A percentile compares a stretch with the other conserved stretches of the same genome.
These are phyloP conservation scores for Nasalis larvatus DNA, from an alignment of 2,113 vertebrate genomes.

Conservation along the genomic window DNA sequence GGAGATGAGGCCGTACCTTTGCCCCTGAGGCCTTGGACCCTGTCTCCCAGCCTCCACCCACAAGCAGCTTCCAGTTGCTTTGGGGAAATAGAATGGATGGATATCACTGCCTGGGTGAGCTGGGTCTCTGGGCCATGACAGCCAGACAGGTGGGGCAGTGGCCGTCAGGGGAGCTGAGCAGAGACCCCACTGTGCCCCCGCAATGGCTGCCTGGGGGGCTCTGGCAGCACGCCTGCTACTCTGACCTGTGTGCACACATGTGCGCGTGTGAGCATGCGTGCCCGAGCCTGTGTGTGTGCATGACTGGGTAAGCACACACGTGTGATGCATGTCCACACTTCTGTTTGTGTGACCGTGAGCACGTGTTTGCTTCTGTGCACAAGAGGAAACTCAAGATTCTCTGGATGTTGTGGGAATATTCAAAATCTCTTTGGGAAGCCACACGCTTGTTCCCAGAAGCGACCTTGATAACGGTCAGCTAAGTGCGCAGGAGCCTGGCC, in stretches of 20 bases:
- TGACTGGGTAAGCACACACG: too few relatives aligned
- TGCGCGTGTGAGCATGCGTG: rapidly evolving
- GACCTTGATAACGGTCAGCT: rapidly evolving
- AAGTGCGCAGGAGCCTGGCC: too few relatives aligned
- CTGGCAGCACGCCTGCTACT: too few relatives aligned
- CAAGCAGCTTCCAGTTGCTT: background rate
- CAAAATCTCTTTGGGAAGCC: background rate
- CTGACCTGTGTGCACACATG: too few relatives aligned
- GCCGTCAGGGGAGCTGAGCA: too few relatives aligned
- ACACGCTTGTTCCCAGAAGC: background rate
- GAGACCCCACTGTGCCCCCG: rapidly evolving
- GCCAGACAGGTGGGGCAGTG: too few relatives aligned
- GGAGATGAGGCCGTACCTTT: background rate
- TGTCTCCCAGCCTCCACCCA: background rate
- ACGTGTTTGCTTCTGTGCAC: background rate
- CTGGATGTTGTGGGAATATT: too few relatives aligned
- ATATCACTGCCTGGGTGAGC: too few relatives aligned
- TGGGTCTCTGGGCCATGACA: background rate
- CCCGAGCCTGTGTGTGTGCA: background rate
- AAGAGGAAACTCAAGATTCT: background rate
- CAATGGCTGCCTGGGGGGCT: too few relatives aligned
- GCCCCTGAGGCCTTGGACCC: too few relatives aligned
- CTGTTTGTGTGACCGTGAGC: background rate
- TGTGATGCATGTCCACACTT: background rate
- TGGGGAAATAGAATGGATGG: too few relatives aligned